phyloP scores from a whole-genome alignment of 2,797 vertebrate species.

The Enteromius paludinosus region DNA sequence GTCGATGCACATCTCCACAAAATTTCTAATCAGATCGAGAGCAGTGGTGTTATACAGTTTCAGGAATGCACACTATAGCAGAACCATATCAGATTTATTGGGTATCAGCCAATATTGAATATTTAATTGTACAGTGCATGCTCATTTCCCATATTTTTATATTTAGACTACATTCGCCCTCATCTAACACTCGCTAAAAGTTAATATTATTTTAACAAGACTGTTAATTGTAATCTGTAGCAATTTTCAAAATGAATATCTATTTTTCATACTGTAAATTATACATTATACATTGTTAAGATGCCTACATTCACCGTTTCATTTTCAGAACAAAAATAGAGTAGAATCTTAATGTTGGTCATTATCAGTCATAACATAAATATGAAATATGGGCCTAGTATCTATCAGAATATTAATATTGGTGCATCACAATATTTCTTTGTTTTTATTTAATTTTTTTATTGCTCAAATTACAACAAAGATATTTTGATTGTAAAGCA shows the following conservation, averaged over 20 bases:
- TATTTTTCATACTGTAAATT: neutral
- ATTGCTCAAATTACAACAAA: neutral
- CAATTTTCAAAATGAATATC: neutral
- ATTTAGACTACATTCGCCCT: neutral
- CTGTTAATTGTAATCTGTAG: conserved; percentile 10
- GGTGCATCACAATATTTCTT: neutral
- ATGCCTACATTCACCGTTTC: neutral
- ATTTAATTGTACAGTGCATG: conserved; percentile 11
- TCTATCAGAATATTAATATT: neutral
- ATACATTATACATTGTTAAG: neutral
- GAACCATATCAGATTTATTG: conserved; percentile 16
- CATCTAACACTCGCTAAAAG: neutral
- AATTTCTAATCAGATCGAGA: neutral
- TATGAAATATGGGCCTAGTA: neutral
- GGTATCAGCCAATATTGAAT: neutral
- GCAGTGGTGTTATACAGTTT: neutral
- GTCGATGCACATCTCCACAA: conserved; percentile 10
- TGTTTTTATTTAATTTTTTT: neutral
- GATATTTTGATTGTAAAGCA: neutral
- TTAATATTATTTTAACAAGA: conserved; percentile 13
- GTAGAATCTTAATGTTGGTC: neutral
- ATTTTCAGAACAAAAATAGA: neutral
- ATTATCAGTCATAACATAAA: neutral
- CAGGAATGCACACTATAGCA: neutral
- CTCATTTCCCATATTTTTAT: neutral